Percentiles rank a stretch among this genome's conserved stretches.
These are phyloP conservation scores for Halcyon leucocephala DNA, from an alignment of 2,797 vertebrate genomes.

Conservation along the genomic window DNA sequence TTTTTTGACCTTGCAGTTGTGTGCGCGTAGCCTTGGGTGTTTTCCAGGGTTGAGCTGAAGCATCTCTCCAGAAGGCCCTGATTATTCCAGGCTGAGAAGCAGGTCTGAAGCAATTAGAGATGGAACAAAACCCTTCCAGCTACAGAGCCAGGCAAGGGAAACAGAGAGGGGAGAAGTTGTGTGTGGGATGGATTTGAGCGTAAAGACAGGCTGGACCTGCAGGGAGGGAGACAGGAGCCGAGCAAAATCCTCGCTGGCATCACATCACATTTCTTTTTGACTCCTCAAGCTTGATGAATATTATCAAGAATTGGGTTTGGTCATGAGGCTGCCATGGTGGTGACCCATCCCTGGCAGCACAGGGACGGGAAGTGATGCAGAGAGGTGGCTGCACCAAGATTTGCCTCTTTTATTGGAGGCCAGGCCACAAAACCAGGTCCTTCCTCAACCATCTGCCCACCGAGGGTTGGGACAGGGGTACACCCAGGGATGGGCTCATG, in stretches of 20 bases:
- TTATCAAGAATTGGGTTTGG: accelerated
- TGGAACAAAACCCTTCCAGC: slow-evolving; percentile 12
- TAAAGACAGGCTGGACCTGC: not conserved
- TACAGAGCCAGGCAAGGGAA: not conserved
- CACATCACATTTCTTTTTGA: not conserved
- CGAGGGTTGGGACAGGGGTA: not conserved
- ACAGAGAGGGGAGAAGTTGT: not conserved
- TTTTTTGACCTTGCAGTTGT: not conserved
- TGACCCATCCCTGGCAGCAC: not conserved
- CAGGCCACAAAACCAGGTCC: not conserved
- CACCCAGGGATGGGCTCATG: not conserved
- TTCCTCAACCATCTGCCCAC: not conserved
- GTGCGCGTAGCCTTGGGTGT: not conserved
- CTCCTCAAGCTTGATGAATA: not conserved
- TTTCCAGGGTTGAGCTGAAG: not conserved
- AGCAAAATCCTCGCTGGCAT: not conserved
- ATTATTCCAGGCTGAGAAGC: not conserved
- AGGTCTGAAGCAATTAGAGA: not conserved
- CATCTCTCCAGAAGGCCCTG: not conserved
- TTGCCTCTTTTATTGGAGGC: not conserved
- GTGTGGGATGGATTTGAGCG: not conserved
- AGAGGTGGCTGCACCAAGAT: not conserved
- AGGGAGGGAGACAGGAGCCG: not conserved
- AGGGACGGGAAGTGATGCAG: accelerated
- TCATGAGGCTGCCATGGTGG: accelerated